These are phyloP conservation scores for Drosophila mayaguana DNA, from an alignment of 2,888 invertebrate species.

Conservation along the genomic window DNA sequence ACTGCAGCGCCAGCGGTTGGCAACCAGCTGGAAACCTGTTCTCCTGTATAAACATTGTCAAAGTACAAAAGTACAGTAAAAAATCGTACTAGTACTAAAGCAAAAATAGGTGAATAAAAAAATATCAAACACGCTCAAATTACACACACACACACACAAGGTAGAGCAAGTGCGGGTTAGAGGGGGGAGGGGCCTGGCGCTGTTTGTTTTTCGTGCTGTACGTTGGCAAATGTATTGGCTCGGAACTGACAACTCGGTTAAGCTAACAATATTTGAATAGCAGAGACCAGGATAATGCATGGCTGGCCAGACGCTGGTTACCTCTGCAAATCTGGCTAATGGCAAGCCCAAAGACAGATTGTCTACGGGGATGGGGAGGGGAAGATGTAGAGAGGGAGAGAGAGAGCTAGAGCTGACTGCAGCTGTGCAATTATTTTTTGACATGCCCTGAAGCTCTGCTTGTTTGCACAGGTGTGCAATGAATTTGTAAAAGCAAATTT, in stretches of 20 bases:
- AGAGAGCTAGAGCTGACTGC: background rate
- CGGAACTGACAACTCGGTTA: conserved; percentile 75
- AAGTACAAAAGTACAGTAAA: conserved; percentile 45
- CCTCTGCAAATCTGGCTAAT: conserved; percentile 62
- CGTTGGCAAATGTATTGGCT: conserved; percentile 66
- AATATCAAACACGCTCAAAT: conserved; percentile 36
- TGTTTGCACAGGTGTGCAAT: conserved; percentile 36
- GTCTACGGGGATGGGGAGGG: background rate
- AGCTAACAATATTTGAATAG: conserved; percentile 75
- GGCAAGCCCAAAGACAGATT: conserved; percentile 21
- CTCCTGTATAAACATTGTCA: conserved; percentile 65
- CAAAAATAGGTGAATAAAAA: conserved; percentile 2
- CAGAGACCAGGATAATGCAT: conserved; percentile 48
- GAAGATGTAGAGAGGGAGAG: background rate
- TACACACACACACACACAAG: conserved; percentile 28
- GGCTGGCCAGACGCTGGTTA: conserved; percentile 49
- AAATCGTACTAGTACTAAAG: background rate
- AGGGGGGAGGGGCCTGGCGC: background rate
- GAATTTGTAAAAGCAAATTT: conserved; percentile 39
- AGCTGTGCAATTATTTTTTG: conserved; percentile 45
- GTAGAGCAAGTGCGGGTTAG: background rate
- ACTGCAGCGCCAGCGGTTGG: conserved; percentile 20
- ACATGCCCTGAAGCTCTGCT: conserved; percentile 34
- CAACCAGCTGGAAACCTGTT: conserved; percentile 47
- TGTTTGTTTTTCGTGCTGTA: conserved; percentile 65